These are phyloP conservation scores for Incurvaria masculella DNA, from an alignment of 2,888 invertebrate genomes.

Conservation along the genomic window DNA sequence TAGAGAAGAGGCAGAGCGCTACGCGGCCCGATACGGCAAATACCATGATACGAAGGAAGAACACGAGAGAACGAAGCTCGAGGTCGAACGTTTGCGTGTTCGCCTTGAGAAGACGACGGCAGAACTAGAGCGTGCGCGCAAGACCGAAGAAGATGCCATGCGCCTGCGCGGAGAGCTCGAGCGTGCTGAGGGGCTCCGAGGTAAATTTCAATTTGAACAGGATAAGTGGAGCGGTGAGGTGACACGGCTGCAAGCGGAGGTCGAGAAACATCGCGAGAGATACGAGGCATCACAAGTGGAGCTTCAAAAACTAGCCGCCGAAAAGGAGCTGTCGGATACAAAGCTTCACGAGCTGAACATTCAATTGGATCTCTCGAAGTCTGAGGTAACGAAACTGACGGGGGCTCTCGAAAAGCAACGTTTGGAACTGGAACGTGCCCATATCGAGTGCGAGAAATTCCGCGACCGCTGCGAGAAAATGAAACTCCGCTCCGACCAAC, in stretches of 20 bases:
- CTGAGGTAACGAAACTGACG: constrained; percentile 72
- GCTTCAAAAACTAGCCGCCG: constrained; percentile 62
- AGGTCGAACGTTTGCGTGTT: constrained; percentile 76
- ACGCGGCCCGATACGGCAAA: constrained; percentile 69
- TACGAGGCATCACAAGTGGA: constrained; percentile 73
- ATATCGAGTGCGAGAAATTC: constrained; percentile 87
- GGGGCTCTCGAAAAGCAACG: constrained; percentile 77
- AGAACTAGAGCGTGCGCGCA: constrained; percentile 74
- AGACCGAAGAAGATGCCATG: constrained; percentile 64
- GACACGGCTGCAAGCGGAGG: constrained; percentile 73
- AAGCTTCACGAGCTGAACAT: constrained; percentile 73
- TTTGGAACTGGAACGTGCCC: constrained; percentile 75
- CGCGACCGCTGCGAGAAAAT: constrained; percentile 83
- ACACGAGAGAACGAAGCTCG: constrained; percentile 71
- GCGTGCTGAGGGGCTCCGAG: constrained; percentile 68
- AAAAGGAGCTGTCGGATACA: constrained; percentile 67
- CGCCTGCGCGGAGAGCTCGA: constrained; percentile 69
- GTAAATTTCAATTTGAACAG: constrained; percentile 58
- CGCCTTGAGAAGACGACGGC: constrained; percentile 76
- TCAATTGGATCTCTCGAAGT: constrained; percentile 76
- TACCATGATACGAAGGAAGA: constrained; percentile 77
- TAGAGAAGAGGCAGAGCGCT: constrained; percentile 74
- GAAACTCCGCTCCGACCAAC: constrained; percentile 65
- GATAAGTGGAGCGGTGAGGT: constrained; percentile 58
- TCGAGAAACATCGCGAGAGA: constrained; percentile 73